Conservation (phyloP, 2,797 vertebrate genomes). For the Myripristis jacobus region DNA sequence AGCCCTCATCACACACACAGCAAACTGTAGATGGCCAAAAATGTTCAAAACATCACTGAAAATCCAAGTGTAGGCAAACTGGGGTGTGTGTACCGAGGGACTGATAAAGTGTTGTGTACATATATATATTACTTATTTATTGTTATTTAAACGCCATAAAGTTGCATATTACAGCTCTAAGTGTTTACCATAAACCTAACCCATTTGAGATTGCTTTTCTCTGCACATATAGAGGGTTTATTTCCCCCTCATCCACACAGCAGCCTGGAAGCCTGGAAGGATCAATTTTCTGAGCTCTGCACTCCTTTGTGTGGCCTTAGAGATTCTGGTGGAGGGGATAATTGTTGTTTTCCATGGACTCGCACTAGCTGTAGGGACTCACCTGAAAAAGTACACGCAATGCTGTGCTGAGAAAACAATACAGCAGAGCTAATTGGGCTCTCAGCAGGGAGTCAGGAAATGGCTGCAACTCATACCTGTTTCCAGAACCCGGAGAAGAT, state of each 20-base stretch:
- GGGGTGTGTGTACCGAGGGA: no score
- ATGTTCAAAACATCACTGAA: no score
- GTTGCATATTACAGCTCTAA: conserved; percentile 24
- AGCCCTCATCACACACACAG: no score
- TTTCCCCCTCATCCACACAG: conserved; percentile 77
- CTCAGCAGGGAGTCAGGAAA: conserved; percentile 56
- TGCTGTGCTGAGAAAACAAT: conserved; percentile 61
- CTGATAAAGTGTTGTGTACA: no score
- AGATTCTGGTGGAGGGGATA: conserved; percentile 73
- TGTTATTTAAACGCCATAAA: conserved; percentile 26
- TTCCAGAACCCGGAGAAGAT: conserved; percentile 45
- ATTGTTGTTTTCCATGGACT: conserved; percentile 76
- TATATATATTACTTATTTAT: no score
- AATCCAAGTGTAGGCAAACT: no score
- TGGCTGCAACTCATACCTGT: conserved; percentile 39
- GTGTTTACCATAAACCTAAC: conserved; percentile 19
- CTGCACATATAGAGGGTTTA: conserved; percentile 64
- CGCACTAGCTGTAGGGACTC: conserved; percentile 51
- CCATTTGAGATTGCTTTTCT: conserved; percentile 28
- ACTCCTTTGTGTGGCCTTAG: conserved; percentile 77
- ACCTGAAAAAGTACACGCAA: conserved; percentile 70
- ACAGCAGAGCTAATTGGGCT: conserved; percentile 65
- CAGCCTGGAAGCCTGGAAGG: conserved; percentile 57
- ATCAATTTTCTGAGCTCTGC: conserved; percentile 80
- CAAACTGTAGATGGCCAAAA: no score